Evolutionary conservation across 2,113 vertebrate genomes (phyloP), one percentile per base, ranked within the genome.

Genomic region (Notechis scutatus): DNA sequence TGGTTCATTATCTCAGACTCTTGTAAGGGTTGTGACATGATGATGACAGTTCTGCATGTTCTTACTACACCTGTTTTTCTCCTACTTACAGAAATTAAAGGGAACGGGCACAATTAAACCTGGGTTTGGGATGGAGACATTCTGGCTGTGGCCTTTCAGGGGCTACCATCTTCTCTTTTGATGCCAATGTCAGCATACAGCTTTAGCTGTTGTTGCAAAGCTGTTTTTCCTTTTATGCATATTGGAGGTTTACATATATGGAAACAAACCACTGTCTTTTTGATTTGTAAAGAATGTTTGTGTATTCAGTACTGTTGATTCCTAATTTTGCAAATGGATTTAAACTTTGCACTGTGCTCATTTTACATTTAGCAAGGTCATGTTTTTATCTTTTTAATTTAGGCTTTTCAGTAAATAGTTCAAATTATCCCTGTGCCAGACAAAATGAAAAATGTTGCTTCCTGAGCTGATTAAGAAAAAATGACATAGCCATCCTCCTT

Each of bases 41-140:
- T 90, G 69, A 85, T 90, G 69, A 85, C 85, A 74, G 39, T 90
- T 85, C 88, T 90, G 89, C 69, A 52, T 39, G 74, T 55, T 81
- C 74, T 93, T 91, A 91, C 56, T 91, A 69, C 21, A 39, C 90
- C 69, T 57, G 6, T 21, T 56, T 85, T 6, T 47, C 61, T 50
- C 20, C 8, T n/a, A 10, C 61, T 1, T 23, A 91, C 7, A 18
- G 45, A 74, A 14, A 0, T 91, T 52, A 2, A 52, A 57, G 23
- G 23, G 61, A 92, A 87, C 29, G 0, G 3, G 15, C 8, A 0
- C 0, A 88, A 0, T 0, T 88, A 92, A 69, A 85, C 34, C 15
- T 5, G 2, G 8, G 3, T 21, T 74, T 87, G 42, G 24, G 69
- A 34, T 90, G 74, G 92, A 90, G 88, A 89, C 69, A 85, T 59